Evolutionary conservation across 1,140 invertebrate genomes (phyloP), one percentile per base, ranked within the genome.

Genomic region (Augochlora pura): DNA sequence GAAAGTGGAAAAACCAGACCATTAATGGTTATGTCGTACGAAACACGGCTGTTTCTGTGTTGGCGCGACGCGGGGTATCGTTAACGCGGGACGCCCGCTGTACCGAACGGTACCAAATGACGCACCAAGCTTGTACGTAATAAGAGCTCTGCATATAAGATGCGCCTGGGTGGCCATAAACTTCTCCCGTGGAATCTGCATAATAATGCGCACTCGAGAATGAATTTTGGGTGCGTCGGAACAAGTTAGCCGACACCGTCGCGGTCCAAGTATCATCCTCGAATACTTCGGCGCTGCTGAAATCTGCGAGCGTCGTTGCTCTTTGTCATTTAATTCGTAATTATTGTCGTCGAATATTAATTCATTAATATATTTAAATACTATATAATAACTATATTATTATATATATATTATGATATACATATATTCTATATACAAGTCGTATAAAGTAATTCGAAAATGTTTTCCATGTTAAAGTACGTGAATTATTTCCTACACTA

Each of bases 1-100:
- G 39, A 75, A 84, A 84, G 72, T 84, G 39, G 72, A 84, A 71
- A 80, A 83, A 80, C 67, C 77, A 52, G 67, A 38, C 39, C 59
- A n/a, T 62, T 74, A 70, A 83, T 62, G 9, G 46, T 0, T 25
- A 46, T 62, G 62, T 42, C 80, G 65, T 57, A 27, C 42, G 32
- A n/a, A 57, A 39, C n/a, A n/a, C 25, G 27, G 49, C 42, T 66
- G 52, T 79, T n/a, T 67, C 64, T 59, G 42, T 60, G 21, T 76
- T n/a, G 57, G 59, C 69, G 18, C 23, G 67, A 60, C 57, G 14
- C 57, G 14, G 60, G 16, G 12, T 0, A 25, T 80, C 62, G 49
- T 85, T 69, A 63, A 38, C 65, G 69, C 32, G 59, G 74, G 79
- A 54, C 38, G 7, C 23, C 73, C 23, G n/a, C 38, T 21, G 32